Base-by-base conservation (phyloP, 2,113 vertebrate genomes). In the Tenrec ecaudatus region DNA sequence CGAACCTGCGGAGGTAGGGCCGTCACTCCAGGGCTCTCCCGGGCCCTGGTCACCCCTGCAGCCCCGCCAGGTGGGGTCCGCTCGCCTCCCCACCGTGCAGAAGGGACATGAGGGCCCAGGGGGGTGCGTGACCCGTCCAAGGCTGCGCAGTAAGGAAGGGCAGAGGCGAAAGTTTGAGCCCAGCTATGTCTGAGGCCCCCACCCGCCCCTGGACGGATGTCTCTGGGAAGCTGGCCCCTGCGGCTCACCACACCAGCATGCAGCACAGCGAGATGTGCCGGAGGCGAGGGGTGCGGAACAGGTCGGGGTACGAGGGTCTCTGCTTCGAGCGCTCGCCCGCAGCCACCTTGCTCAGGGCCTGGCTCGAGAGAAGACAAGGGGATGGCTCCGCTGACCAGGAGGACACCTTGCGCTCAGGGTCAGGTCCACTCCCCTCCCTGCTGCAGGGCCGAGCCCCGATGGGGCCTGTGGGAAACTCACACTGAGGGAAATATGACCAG, bases 1-100 rank as follows among this genome's bases (percentile, higher is more conserved):
- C 98, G 82, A 99, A 99, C 99, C 98, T 99, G 97, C 92, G n/a
- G 69, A 73, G 86, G 38, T 76, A 29, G 6, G 23, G 2, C 1
- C 1, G 27, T 87, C 76, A 31, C 64, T 7, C 29, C 81, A 68
- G 62, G 79, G 3, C 66, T 11, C 3, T 29, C 1, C 22, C 22
- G 0, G 22, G 5, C 47, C 47, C 5, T 53, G 47, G 47, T 53
- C 38, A n/a, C 71, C 71, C 36, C 76, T 43, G 22, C 87, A 86
- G n/a, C 31, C 22, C 33, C 10, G 9, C 23, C 58, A 58, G 40
- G 22, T 5, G 29, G 73, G 36, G 86, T 38, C 40, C 36, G 27
- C 92, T n/a, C 43, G 33, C 15, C 0, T 79, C 68, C 43, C 6
- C 3, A 0, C 85, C 40, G 47, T 38, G 60, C 60, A 57, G 27